Evolutionary conservation across 2,888 invertebrate genomes (phyloP).

Genomic region (Hydriomena furcata): DNA sequence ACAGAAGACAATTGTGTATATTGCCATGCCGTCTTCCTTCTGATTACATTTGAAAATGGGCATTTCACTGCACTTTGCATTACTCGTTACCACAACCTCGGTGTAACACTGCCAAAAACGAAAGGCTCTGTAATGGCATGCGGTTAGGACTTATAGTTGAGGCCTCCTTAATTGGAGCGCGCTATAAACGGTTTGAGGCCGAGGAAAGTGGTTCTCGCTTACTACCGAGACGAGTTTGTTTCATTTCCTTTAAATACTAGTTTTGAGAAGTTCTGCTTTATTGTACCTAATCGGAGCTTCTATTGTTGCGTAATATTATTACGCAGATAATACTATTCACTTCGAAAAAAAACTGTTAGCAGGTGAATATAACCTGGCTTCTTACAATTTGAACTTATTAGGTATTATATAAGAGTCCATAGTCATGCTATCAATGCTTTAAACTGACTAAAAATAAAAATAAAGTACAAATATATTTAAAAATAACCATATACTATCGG

Average conservation of each 20-base stretch:
- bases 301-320: constrained; percentile 8
- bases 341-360: too few species aligned
- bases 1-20: constrained; percentile 45
- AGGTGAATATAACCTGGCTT: too few species aligned
- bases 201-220: constrained; percentile 57
- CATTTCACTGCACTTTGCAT: constrained; percentile 44
- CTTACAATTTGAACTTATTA: too few species aligned
- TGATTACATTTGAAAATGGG: constrained; percentile 53
- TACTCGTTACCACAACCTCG: constrained; percentile 20
- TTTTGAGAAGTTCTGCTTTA: constrained; percentile 15
- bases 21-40: constrained; percentile 48
- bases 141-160: constrained; percentile 32
- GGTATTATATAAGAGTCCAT: too few species aligned
- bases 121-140: constrained; percentile 33
- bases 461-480: too few species aligned
- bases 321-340: too few species aligned
- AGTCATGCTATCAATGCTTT: too few species aligned
- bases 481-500: too few species aligned
- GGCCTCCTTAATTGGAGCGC: constrained; percentile 47
- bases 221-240: constrained; percentile 51
- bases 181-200: constrained; percentile 51
- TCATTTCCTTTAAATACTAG: constrained; percentile 57
- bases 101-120: constrained; percentile 41
- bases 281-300: constrained; percentile 10
- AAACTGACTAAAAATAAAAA: too few species aligned